Evolutionary conservation across 2,113 vertebrate species (phyloP).

Genomic region (Hippocampus abdominalis): DNA sequence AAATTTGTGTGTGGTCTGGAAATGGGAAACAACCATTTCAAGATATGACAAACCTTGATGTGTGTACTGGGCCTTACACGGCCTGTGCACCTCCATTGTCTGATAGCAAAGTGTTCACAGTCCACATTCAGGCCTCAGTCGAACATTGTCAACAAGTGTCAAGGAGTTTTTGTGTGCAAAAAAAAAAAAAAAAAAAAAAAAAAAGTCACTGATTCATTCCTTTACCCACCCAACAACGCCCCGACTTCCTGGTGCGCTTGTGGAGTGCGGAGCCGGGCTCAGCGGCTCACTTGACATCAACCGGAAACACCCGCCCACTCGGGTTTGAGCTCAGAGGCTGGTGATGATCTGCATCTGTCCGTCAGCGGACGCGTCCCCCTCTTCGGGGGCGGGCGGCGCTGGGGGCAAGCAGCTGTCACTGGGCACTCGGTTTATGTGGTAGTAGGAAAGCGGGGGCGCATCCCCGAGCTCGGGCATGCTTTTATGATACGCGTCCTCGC

Average conservation of each 20-base stretch:
- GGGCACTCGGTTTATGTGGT: conserved; percentile 94
- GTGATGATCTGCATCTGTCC: conserved; percentile 99
- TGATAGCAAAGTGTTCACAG: conserved; percentile 73
- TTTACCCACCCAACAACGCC: conserved; percentile 46
- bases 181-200: neutral
- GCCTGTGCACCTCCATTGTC: conserved; percentile 62
- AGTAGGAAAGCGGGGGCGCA: conserved; percentile 89
- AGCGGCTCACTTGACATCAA: conserved; percentile 42
- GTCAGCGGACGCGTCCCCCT: conserved; percentile 83
- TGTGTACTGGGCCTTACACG: conserved; percentile 16
- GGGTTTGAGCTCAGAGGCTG: conserved; percentile 81
- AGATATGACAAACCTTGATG: too few relatives aligned
- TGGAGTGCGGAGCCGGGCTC: conserved; percentile 42
- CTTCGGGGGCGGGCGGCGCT: conserved; percentile 78
- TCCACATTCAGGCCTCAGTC: conserved; percentile 83
- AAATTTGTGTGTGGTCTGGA: neutral
- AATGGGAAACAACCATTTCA: too few relatives aligned
- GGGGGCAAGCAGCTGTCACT: conserved; percentile 88
- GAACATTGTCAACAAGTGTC: conserved; percentile 61
- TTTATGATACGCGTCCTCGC: conserved; percentile 92
- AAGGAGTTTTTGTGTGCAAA: conserved; percentile 61
- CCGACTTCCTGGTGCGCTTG: conserved; percentile 55
- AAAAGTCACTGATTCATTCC: conserved; percentile 50
- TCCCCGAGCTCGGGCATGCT: conserved; percentile 95
- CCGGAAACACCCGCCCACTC: conserved; percentile 28